Percentiles rank a stretch among this genome's conserved stretches.
Conservation (phyloP, 2,888 invertebrate species). For the Diaphora mendica region DNA sequence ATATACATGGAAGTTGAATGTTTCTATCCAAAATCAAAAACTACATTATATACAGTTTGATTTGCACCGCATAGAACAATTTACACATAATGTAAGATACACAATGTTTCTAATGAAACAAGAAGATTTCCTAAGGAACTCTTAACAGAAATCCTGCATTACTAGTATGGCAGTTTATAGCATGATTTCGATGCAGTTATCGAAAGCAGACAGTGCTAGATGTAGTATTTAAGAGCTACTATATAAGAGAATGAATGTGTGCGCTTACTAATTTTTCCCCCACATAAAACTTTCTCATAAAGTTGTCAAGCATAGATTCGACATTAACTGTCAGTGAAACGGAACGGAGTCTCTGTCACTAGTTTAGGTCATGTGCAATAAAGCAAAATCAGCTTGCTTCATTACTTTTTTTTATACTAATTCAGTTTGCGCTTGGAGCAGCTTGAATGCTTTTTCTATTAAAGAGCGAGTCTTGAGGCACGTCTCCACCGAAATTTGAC, state of each 20-base stretch:
- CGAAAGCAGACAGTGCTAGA: background rate
- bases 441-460: background rate
- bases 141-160: no score
- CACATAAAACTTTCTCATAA: background rate
- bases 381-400: background rate
- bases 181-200: background rate
- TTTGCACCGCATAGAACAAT: conserved; percentile 35
- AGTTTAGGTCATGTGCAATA: background rate
- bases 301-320: background rate
- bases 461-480: background rate
- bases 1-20: conserved; percentile 34
- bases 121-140: background rate
- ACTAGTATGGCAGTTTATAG: background rate
- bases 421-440: background rate
- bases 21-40: conserved; percentile 19
- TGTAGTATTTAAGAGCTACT: background rate
- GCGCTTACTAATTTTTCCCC: background rate
- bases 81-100: conserved; percentile 25
- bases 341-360: background rate
- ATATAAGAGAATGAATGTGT: background rate
- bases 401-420: background rate
- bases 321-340: background rate
- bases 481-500: no score
- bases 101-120: conserved; percentile 1
- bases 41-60: conserved; percentile 37